phyloP scores from a whole-genome alignment of 1,140 invertebrate species.

The Lasioglossum baleicum region DNA sequence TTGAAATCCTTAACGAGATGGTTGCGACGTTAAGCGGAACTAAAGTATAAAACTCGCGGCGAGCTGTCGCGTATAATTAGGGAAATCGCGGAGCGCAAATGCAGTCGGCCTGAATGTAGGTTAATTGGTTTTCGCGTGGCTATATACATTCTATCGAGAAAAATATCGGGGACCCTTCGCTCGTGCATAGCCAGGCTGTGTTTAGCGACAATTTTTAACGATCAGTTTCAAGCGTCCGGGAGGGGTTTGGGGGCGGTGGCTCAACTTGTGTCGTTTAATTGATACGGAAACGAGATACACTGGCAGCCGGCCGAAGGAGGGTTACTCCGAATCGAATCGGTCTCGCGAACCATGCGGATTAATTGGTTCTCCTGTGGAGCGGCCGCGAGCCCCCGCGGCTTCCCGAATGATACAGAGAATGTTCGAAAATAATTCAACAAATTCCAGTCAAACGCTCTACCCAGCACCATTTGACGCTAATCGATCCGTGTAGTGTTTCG shows the following conservation, averaged over 20 bases:
- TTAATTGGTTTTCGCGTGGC: slow-evolving; percentile 57
- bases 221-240: slow-evolving; percentile 20
- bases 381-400: neutral
- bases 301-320: neutral
- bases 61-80: slow-evolving; percentile 35
- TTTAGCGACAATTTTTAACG: slow-evolving; percentile 39
- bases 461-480: neutral
- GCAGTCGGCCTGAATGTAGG: slow-evolving; percentile 47
- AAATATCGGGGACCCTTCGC: slow-evolving; percentile 6
- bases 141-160: slow-evolving; percentile 29
- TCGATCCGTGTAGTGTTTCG: neutral
- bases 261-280: slow-evolving; percentile 18
- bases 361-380: slow-evolving; percentile 19
- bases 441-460: neutral
- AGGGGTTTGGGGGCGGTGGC: too few relatives aligned
- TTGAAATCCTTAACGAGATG: neutral
- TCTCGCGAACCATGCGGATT: neutral
- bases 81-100: slow-evolving; percentile 27
- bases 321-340: neutral
- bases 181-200: neutral
- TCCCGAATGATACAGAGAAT: neutral
- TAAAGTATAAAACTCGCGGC: slow-evolving; percentile 34
- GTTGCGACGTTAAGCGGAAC: slow-evolving; percentile 5
- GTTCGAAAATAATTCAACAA: neutral
- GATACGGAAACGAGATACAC: slow-evolving; percentile 6